Conservation (phyloP, 2,113 vertebrate species). For the Ariopsis seemanni region DNA sequence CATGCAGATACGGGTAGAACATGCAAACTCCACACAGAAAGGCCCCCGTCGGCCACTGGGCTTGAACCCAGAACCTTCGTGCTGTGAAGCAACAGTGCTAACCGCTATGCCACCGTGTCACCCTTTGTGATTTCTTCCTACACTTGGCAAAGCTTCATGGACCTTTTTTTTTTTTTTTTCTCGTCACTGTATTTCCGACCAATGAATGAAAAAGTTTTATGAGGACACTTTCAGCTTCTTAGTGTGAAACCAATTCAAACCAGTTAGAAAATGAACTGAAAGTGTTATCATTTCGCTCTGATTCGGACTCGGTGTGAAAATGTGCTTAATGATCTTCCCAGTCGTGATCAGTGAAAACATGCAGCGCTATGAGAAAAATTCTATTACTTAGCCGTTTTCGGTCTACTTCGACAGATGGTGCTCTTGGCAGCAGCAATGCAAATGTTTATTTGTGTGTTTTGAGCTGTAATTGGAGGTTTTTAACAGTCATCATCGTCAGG, state of each 20-base stretch:
- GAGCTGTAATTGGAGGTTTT: constrained; percentile 84
- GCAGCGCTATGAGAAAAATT: constrained; percentile 67
- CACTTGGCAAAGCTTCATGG: neutral
- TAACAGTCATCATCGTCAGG: constrained; percentile 78
- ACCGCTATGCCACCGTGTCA: no score
- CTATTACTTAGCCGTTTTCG: constrained; percentile 77
- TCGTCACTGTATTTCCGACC: no score
- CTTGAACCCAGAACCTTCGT: no score
- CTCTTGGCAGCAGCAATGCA: constrained; percentile 84
- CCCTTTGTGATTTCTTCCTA: neutral
- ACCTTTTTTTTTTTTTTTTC: neutral
- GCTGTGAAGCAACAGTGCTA: no score
- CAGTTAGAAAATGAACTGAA: neutral
- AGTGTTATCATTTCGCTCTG: neutral
- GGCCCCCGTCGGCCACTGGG: no score
- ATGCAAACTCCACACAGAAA: no score
- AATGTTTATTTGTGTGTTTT: constrained; percentile 90
- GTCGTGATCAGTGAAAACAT: constrained; percentile 81
- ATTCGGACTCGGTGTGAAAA: neutral
- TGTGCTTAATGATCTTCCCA: neutral
- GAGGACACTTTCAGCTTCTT: neutral
- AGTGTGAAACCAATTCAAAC: neutral
- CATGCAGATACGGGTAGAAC: no score
- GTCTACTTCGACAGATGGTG: constrained; percentile 84
- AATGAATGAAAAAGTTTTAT: neutral